phyloP scores from a whole-genome alignment of 2,797 vertebrate species.

The Oreochromis grahami region DNA sequence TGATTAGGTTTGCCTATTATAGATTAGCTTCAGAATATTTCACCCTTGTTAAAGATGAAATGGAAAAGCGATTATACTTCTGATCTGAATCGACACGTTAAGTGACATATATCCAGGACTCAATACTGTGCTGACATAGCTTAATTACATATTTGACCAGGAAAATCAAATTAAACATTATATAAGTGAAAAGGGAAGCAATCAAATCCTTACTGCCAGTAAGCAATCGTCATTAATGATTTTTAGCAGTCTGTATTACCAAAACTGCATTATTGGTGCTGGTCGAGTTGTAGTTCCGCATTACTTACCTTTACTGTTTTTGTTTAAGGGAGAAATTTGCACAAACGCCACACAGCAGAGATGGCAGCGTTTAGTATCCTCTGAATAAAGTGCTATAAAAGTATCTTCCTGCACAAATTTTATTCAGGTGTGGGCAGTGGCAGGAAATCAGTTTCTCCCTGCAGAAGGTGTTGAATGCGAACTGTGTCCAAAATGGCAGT shows the following conservation, averaged over 20 bases:
- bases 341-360: neutral
- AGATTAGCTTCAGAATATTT: conserved; percentile 67
- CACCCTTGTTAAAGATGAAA: conserved; percentile 55
- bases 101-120: conserved; percentile 50
- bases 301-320: neutral
- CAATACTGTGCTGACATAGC: conserved; percentile 16
- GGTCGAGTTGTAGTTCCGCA: neutral
- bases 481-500: conserved; percentile 1
- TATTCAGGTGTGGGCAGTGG: conserved; percentile 1
- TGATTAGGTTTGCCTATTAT: conserved; percentile 63
- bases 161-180: conserved; percentile 17
- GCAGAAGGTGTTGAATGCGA: conserved; percentile 10
- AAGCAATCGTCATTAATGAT: neutral
- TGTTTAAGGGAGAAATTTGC: neutral
- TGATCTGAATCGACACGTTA: conserved; percentile 49
- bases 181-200: neutral
- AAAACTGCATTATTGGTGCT: neutral
- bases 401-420: neutral
- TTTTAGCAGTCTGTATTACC: neutral
- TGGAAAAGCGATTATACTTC: conserved; percentile 51
- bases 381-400: neutral
- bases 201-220: neutral
- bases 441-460: conserved; percentile 6
- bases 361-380: neutral
- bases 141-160: conserved; percentile 8